Conservation (phyloP, 2,888 invertebrate genomes). For the Spatulosminthurus flaviceps region DNA sequence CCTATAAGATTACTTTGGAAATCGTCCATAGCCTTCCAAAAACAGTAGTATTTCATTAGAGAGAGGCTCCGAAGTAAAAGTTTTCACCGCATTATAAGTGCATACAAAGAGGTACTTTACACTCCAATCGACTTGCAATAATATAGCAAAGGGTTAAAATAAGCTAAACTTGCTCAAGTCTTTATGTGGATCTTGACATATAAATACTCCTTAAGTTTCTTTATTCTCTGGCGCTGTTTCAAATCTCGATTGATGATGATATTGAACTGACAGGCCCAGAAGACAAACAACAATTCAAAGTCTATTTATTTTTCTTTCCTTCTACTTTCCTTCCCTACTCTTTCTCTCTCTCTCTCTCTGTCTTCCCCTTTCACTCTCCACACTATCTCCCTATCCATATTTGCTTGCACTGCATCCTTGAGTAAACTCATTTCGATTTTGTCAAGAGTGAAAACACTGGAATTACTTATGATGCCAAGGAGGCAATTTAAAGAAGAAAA, state of each 20-base stretch:
- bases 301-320: constrained; percentile 38
- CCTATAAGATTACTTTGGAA: background rate
- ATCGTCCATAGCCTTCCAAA: background rate
- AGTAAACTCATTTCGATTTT: constrained; percentile 30
- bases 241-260: constrained; percentile 46
- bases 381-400: constrained; percentile 13
- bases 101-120: background rate
- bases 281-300: constrained; percentile 25
- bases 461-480: background rate
- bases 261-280: constrained; percentile 28
- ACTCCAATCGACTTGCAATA: background rate
- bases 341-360: background rate
- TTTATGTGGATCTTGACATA: background rate
- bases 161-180: background rate
- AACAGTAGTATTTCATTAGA: no score
- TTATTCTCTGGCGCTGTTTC: constrained; percentile 35
- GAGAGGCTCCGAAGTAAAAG: no score
- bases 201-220: constrained; percentile 4
- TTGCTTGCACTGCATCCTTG: constrained; percentile 23
- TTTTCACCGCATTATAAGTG: no score
- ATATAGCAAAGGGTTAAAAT: background rate
- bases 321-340: no score
- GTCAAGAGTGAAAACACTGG: constrained; percentile 9
- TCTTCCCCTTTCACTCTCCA: background rate
- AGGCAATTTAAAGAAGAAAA: background rate